phyloP scores from a whole-genome alignment of 2,888 invertebrate species.

The Acleris laterana region DNA sequence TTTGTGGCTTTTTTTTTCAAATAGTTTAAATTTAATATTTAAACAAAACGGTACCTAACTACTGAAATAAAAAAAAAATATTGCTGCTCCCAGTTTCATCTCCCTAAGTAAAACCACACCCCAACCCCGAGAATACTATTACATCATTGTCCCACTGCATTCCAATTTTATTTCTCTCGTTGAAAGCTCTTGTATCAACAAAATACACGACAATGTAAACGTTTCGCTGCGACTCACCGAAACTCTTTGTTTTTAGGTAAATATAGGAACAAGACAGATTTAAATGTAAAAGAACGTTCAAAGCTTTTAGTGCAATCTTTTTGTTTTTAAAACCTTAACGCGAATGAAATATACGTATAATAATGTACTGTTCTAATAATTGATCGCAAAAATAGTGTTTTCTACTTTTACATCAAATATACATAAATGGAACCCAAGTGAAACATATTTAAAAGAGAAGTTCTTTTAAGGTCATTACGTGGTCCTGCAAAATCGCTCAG shows the following conservation, averaged over 20 bases:
- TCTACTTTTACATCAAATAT: slow-evolving; percentile 9
- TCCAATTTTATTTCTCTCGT: slow-evolving; percentile 54
- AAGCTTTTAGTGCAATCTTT: neutral
- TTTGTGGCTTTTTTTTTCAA: no score
- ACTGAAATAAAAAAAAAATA: neutral
- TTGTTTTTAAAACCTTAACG: no score
- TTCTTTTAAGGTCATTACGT: slow-evolving; percentile 69
- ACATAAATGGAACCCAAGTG: slow-evolving; percentile 23
- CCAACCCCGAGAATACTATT: slow-evolving; percentile 66
- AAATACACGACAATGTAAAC: slow-evolving; percentile 37
- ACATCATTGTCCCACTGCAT: slow-evolving; percentile 63
- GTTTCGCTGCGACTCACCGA: slow-evolving; percentile 32
- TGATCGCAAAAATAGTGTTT: neutral
- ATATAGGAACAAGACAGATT: slow-evolving; percentile 30
- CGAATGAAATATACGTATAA: no score
- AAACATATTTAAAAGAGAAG: slow-evolving; percentile 46
- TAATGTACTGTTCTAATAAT: no score
- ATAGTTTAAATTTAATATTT: no score
- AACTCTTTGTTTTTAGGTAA: slow-evolving; percentile 36
- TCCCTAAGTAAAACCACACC: slow-evolving; percentile 54
- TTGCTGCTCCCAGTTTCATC: slow-evolving; percentile 32
- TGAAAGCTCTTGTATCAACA: slow-evolving; percentile 38
- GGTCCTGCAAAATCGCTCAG: slow-evolving; percentile 66
- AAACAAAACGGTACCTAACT: neutral
- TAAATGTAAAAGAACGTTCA: slow-evolving; percentile 21